Evolutionary conservation across 2,797 vertebrate genomes (phyloP), one percentile per base, ranked within the genome.

Genomic region (Chaetophractus vellerosus): DNA sequence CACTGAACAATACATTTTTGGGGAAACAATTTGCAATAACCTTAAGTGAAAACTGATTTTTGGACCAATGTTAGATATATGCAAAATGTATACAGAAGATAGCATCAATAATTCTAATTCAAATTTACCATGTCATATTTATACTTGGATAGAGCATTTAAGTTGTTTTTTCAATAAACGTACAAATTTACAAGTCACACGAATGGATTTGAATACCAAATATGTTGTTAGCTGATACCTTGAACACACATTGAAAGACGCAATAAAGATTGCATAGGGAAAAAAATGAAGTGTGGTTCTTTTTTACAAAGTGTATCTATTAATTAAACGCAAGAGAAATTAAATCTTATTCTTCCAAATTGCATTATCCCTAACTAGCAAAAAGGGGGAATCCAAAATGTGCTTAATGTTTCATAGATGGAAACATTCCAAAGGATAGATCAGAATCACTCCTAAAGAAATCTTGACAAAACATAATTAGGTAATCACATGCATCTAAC

Each of bases 371-470:
- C 83, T 36, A 91, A 94, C 64, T 8, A 82, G 26, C 33, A 86
- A 72, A 91, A 93, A 88, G 31, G 31, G 72, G 41, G 26, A 90
- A 75, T 24, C 10, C 9, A 93, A 91, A 93, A 83, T 72, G 26
- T 59, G 11, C 9, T 31, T 91, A 87, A 66, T 16, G n/a, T 68
- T 72, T 86, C 45, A 75, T 33, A 10, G 75, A 88, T 21, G 24
- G 19, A 57, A 94, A 36, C 36, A 91, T 80, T 61, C 38, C 50
- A 84, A 50, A 19, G 9, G 12, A 90, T 63, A 78, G 52, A 83
- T 74, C 21, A 91, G 63, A 89, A 82, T 79, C 80, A 89, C 4
- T 75, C 3, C 31, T 85, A 92, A 91, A 85, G 23, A 90, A 92
- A 95, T 80, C 5, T 18, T 8, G 0, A 76, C 11, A 45, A 76